These are phyloP conservation scores for Nibea albiflora DNA, from an alignment of 2,113 vertebrate species.

Conservation along the genomic window DNA sequence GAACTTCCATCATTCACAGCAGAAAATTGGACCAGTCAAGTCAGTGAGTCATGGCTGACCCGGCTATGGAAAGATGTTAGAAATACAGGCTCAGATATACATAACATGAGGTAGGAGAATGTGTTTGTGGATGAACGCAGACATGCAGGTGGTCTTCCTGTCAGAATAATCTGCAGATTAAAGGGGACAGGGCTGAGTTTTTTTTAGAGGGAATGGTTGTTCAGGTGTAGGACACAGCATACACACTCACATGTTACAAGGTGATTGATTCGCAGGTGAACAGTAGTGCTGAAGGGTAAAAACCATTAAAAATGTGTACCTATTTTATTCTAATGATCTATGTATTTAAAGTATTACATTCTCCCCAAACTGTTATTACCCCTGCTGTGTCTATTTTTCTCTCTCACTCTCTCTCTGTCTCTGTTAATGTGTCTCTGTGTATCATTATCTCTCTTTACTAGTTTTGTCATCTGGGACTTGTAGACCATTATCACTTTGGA, in stretches of 20 bases:
- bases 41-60: constrained; percentile 14
- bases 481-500: constrained; percentile 51
- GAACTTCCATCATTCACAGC: constrained; percentile 37
- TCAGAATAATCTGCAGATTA: constrained; percentile 1
- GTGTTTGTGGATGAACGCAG: background rate
- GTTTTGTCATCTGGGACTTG: constrained; percentile 50
- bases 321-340: background rate
- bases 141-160: background rate
- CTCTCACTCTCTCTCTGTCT: background rate
- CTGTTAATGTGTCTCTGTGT: constrained; percentile 26
- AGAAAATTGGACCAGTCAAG: constrained; percentile 21
- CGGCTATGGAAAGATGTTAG: background rate
- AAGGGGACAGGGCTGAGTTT: background rate
- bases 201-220: background rate
- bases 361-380: background rate
- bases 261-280: background rate
- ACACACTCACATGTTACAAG: background rate
- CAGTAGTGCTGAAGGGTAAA: background rate
- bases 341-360: background rate
- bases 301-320: background rate
- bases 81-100: background rate
- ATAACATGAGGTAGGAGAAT: background rate
- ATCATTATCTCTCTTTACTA: constrained; percentile 36
- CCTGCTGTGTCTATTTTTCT: constrained; percentile 1
- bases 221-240: background rate